phyloP scores from a whole-genome alignment of 2,888 invertebrate species.

The Notocelia uddmanniana region DNA sequence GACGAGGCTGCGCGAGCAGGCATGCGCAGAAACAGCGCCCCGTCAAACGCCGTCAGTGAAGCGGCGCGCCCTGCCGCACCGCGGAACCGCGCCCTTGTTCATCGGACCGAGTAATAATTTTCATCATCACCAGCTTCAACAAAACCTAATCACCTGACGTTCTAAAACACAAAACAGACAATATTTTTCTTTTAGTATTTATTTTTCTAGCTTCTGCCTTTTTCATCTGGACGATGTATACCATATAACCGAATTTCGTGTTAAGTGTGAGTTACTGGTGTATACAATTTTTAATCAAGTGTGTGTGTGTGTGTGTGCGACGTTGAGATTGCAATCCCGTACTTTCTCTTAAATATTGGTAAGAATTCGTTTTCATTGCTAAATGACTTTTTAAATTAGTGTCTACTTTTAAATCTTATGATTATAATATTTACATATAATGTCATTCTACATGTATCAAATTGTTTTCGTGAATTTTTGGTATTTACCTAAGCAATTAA shows the following conservation, averaged over 20 bases:
- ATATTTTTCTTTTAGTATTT: constrained; percentile 5
- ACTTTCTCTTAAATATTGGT: constrained; percentile 14
- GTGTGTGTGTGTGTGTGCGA: constrained; percentile 39
- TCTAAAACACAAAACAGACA: constrained; percentile 4
- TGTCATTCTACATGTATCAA: not conserved
- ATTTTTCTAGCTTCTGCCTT: constrained; percentile 8
- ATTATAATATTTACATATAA: too few relatives aligned
- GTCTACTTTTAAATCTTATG: not conserved
- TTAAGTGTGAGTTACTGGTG: constrained; percentile 38
- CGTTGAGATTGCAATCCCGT: constrained; percentile 29
- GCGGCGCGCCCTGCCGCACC: constrained; percentile 73
- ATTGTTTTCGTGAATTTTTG: too few relatives aligned
- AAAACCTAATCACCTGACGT: constrained; percentile 16
- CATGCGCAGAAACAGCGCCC: constrained; percentile 73
- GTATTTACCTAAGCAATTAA: not conserved
- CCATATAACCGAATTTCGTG: constrained; percentile 35
- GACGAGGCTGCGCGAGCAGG: constrained; percentile 73
- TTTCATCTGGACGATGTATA: constrained; percentile 26
- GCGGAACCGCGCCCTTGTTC: constrained; percentile 66
- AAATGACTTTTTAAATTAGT: not conserved
- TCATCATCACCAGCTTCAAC: constrained; percentile 46
- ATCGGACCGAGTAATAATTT: constrained; percentile 48
- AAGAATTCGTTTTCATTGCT: constrained; percentile 14
- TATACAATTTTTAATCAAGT: constrained; percentile 28
- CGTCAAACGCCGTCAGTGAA: constrained; percentile 73